Evolutionary conservation across 2,888 invertebrate genomes (phyloP).

Genomic region (Poecilobothrus nobilitatus): DNA sequence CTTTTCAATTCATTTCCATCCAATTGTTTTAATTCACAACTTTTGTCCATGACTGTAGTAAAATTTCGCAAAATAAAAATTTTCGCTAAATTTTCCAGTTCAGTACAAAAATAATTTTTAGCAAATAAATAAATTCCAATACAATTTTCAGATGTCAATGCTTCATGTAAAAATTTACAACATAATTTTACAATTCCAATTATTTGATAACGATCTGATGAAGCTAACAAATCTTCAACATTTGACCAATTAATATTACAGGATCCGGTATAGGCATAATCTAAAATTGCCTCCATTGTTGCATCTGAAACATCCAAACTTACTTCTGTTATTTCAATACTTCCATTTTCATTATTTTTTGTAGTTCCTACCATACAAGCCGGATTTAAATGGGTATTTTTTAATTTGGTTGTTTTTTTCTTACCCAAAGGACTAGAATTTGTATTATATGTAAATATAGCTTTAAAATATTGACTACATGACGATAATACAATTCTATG

Average conservation of each 20-base stretch:
- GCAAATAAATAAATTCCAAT: constrained; percentile 64
- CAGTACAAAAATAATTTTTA: constrained; percentile 59
- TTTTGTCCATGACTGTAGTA: constrained; percentile 50
- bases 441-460: constrained; percentile 57
- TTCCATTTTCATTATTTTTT: constrained; percentile 23
- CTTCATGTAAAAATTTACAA: constrained; percentile 56
- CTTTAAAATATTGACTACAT: constrained; percentile 65
- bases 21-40: constrained; percentile 56
- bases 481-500: constrained; percentile 64
- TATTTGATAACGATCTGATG: constrained; percentile 66
- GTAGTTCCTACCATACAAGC: constrained; percentile 24
- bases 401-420: background rate
- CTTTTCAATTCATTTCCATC: constrained; percentile 53
- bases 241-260: constrained; percentile 57
- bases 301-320: constrained; percentile 52
- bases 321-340: constrained; percentile 53
- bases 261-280: constrained; percentile 65
- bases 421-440: background rate
- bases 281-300: constrained; percentile 58
- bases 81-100: constrained; percentile 54
- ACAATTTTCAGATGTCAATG: constrained; percentile 59
- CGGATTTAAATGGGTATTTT: too few species aligned
- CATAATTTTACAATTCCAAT: constrained; percentile 63
- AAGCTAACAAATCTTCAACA: constrained; percentile 59
- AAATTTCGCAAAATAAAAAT: constrained; percentile 53